phyloP scores from a whole-genome alignment of 2,113 vertebrate genomes.

The Gymnorhina tibicen region DNA sequence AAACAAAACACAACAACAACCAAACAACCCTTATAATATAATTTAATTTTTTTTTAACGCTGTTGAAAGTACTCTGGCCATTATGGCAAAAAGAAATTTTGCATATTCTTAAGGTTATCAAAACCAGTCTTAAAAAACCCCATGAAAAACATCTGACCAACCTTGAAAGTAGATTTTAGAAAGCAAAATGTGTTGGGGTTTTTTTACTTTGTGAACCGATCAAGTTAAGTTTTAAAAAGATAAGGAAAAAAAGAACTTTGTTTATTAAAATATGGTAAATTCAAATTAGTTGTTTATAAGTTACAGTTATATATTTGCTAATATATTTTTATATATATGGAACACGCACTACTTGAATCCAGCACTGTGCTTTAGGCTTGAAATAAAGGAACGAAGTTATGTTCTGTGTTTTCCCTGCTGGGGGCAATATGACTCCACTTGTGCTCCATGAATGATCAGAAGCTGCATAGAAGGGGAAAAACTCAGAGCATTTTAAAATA shows the following conservation, averaged over 20 bases:
- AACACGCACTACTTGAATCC: neutral
- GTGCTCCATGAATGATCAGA: neutral
- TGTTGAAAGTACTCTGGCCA: neutral
- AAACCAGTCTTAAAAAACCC: accelerated
- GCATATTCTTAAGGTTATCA: neutral
- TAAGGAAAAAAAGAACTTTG: neutral
- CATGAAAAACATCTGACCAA: neutral
- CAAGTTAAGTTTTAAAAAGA: neutral
- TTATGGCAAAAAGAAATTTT: neutral
- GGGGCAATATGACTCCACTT: slow-evolving; percentile 76
- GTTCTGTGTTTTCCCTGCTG: slow-evolving; percentile 72
- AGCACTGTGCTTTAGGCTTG: neutral
- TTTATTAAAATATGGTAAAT: neutral
- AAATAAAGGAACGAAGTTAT: neutral
- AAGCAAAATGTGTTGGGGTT: accelerated
- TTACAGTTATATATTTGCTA: neutral
- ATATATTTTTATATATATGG: neutral
- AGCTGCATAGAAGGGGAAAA: neutral
- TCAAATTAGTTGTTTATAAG: neutral
- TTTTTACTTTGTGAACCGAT: neutral
- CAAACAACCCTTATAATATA: neutral
- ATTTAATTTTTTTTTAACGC: neutral
- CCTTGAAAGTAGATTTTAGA: neutral
- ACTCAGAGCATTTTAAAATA: slow-evolving; percentile 21
- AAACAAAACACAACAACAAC: neutral